phyloP scores from a whole-genome alignment of 2,113 vertebrate species.

The Sinosuthora webbiana region DNA sequence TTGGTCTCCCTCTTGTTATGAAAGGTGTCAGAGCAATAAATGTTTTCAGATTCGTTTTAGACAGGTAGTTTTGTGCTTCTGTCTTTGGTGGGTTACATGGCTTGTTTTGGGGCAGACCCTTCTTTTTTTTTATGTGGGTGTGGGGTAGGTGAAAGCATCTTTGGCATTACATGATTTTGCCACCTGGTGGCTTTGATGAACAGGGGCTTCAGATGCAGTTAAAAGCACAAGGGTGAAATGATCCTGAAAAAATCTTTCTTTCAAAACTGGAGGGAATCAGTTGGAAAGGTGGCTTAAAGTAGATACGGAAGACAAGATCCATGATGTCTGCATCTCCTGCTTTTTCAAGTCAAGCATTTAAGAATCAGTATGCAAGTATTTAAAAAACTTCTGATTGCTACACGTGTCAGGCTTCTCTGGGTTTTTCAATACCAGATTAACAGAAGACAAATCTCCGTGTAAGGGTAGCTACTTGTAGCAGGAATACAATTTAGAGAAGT shows the following conservation, averaged over 20 bases:
- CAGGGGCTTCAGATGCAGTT: not conserved
- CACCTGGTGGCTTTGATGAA: not conserved
- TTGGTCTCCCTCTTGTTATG: not conserved
- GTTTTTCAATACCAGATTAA: not conserved
- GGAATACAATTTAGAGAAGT: not conserved
- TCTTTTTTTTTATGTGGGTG: not conserved
- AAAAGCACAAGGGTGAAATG: not conserved
- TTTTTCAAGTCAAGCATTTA: not conserved
- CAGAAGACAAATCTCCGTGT: not conserved
- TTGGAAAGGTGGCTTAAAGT: not conserved
- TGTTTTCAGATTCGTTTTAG: not conserved
- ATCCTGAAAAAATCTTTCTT: not conserved
- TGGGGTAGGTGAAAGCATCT: not conserved
- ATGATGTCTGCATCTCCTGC: not conserved
- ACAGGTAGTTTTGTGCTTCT: not conserved
- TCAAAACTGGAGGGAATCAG: not conserved
- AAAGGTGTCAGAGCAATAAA: not conserved
- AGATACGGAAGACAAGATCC: not conserved
- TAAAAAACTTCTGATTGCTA: not conserved
- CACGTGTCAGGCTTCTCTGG: not conserved
- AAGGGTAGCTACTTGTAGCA: not conserved
- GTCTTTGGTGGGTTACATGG: not conserved
- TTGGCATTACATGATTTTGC: not conserved
- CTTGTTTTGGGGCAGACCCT: not conserved
- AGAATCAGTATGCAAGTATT: not conserved